Evolutionary conservation across 2,113 vertebrate genomes (phyloP).

Genomic region (Elaphurus davidianus): DNA sequence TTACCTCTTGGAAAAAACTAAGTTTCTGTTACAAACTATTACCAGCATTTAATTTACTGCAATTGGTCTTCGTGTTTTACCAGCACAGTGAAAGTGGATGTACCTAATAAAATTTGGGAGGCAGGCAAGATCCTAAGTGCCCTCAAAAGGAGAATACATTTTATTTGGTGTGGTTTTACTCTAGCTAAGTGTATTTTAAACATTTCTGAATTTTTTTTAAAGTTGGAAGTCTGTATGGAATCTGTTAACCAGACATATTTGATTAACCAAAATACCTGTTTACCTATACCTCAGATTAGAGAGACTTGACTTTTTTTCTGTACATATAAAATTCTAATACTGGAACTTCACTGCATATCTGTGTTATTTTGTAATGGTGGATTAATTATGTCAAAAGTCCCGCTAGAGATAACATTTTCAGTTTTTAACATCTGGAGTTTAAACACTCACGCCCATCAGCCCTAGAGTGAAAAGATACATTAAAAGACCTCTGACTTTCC

Average conservation of each 20-base stretch:
- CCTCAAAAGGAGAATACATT: neutral
- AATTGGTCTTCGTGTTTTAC: neutral
- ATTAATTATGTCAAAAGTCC: neutral
- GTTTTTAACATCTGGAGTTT: conserved; percentile 13
- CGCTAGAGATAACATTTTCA: neutral
- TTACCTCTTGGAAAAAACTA: conserved; percentile 7
- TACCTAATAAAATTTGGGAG: neutral
- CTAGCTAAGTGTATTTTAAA: neutral
- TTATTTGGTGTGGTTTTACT: conserved; percentile 13
- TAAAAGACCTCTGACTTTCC: neutral
- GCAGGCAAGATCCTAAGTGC: neutral
- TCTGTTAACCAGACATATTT: neutral
- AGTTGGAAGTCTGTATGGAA: neutral
- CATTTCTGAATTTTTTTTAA: conserved; percentile 8
- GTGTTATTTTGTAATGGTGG: neutral
- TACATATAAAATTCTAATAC: neutral
- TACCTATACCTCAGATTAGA: neutral
- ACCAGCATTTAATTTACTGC: neutral
- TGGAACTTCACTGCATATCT: neutral
- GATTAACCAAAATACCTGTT: neutral
- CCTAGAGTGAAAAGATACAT: neutral
- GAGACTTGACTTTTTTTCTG: neutral
- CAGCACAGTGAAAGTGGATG: neutral
- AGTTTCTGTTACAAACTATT: neutral
- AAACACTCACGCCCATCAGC: neutral